Conservation (phyloP, 2,888 invertebrate species). For the Cylindroiulus punctatus region DNA sequence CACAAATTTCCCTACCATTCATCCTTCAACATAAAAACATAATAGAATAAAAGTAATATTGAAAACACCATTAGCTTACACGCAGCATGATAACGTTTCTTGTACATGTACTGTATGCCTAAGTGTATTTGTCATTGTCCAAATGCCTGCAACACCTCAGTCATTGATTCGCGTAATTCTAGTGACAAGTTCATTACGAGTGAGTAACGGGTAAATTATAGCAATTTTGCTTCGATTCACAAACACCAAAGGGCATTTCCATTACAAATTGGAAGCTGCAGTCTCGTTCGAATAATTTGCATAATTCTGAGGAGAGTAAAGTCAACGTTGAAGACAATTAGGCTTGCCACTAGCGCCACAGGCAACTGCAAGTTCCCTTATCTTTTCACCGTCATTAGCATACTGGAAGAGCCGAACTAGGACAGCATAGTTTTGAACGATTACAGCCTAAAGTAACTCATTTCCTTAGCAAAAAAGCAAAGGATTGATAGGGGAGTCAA, state of each 20-base stretch:
- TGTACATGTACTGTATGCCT: too few relatives aligned
- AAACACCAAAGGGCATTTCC: neutral
- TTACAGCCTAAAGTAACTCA: neutral
- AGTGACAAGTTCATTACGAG: neutral
- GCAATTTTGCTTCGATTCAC: neutral
- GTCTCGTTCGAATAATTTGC: conserved; percentile 7
- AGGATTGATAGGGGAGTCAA: neutral
- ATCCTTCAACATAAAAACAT: too few relatives aligned
- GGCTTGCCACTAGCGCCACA: neutral
- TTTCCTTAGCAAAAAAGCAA: neutral
- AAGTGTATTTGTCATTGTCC: too few relatives aligned
- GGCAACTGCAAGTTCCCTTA: neutral
- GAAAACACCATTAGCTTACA: too few relatives aligned
- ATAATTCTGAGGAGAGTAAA: neutral
- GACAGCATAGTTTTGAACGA: neutral
- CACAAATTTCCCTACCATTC: too few relatives aligned
- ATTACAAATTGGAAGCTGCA: neutral
- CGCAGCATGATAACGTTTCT: too few relatives aligned
- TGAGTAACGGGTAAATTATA: neutral
- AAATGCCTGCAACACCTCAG: too few relatives aligned
- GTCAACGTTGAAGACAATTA: neutral
- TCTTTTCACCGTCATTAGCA: conserved; percentile 4
- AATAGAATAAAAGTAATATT: too few relatives aligned
- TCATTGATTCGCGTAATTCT: too few relatives aligned
- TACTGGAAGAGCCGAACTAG: neutral